These are phyloP conservation scores for Euplexia lucipara DNA, from an alignment of 2,888 invertebrate species.

Conservation along the genomic window DNA sequence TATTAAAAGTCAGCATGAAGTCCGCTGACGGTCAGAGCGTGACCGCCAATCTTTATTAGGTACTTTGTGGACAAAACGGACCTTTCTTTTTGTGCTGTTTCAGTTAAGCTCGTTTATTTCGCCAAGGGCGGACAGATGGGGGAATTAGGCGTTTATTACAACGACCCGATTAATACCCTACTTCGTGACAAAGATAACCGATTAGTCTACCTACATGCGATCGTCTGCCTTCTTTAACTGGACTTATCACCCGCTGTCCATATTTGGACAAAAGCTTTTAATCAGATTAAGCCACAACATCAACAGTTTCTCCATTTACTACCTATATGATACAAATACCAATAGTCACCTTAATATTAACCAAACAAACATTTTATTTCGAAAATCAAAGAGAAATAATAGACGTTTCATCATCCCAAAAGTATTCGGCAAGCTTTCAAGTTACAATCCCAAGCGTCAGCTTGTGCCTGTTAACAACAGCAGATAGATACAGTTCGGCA, in stretches of 20 bases:
- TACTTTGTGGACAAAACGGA: conserved; percentile 63
- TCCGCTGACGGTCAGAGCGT: conserved; percentile 53
- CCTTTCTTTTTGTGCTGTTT: conserved; percentile 68
- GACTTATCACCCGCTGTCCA: not conserved
- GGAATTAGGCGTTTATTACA: conserved; percentile 49
- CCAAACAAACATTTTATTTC: not conserved
- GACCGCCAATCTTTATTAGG: conserved; percentile 72
- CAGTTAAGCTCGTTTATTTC: conserved; percentile 68
- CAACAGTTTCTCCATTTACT: not conserved
- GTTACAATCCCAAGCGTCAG: not conserved
- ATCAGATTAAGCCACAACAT: not conserved
- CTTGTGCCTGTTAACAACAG: conserved; percentile 14
- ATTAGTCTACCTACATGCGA: conserved; percentile 3
- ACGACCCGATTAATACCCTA: conserved; percentile 14
- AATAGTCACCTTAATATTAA: not conserved
- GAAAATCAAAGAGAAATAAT: not conserved
- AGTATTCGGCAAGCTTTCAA: conserved; percentile 10
- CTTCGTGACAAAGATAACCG: conserved; percentile 10
- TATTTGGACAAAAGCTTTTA: not conserved
- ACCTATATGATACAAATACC: not conserved
- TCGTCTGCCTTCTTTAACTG: not conserved
- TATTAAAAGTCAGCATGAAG: conserved; percentile 41
- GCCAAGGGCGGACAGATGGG: conserved; percentile 58
- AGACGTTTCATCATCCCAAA: conserved; percentile 2
- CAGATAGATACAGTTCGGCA: not conserved